Evolutionary conservation across 2,113 vertebrate genomes (phyloP).

Genomic region (Megaceryle maxima): DNA sequence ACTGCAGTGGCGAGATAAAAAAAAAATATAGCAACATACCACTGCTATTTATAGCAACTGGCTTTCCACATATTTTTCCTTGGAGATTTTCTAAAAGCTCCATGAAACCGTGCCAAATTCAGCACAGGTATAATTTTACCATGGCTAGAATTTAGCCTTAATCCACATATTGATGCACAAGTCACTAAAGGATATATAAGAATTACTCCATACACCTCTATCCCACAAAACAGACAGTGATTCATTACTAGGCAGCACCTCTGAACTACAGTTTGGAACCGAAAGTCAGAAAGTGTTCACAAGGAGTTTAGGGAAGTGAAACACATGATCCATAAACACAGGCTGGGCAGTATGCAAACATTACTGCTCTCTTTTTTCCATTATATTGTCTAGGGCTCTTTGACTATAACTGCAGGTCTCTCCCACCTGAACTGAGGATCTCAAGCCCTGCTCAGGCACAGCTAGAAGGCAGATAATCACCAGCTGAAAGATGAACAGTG

Average conservation of each 20-base stretch:
- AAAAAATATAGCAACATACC: background rate
- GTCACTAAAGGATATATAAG: background rate
- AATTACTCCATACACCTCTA: background rate
- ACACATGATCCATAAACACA: background rate
- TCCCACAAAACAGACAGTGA: background rate
- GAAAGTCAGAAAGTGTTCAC: background rate
- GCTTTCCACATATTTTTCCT: background rate
- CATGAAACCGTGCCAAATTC: background rate
- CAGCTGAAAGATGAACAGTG: background rate
- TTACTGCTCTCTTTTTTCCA: background rate
- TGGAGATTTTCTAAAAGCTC: background rate
- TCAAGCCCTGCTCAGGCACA: background rate
- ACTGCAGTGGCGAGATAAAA: background rate
- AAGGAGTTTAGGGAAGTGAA: background rate
- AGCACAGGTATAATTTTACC: background rate
- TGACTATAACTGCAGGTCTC: background rate
- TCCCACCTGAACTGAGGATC: background rate
- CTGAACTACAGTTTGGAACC: background rate
- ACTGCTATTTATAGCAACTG: background rate
- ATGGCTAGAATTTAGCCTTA: background rate
- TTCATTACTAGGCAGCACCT: background rate
- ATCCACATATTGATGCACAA: background rate
- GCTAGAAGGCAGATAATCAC: background rate
- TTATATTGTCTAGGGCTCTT: background rate
- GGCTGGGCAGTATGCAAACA: background rate